Base-by-base conservation (phyloP, 2,797 vertebrate species). In the Meda fulgida region DNA sequence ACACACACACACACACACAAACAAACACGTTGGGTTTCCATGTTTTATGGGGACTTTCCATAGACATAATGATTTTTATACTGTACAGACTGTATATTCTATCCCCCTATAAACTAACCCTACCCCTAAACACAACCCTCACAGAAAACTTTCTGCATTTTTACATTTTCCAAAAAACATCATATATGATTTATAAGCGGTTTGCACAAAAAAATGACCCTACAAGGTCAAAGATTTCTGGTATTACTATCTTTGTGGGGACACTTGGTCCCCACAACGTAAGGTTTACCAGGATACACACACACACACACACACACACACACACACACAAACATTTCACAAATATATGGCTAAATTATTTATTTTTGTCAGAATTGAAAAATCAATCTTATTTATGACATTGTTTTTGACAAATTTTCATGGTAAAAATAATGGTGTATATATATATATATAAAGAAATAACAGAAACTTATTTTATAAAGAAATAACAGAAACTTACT, bases 301-400 rank as follows among this genome's bases (percentile, higher is more conserved):
- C 78, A 79, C 46, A 34, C 51, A n/a, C 46, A 18, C 69, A 77
- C 16, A n/a, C 38, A n/a, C n/a, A 58, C 51, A 53, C 79, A 63
- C 78, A 79, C 46, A 34, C 51, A n/a, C 46, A 18, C 69, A 77
- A 16, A n/a, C 38, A 66, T 48, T 60, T 55, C 26, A 73, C 46
- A 34, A 60, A 63, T 16, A 43, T 31, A 29, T 65, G 8, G 43
- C 26, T 31, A 72, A 72, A n/a, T 38, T 13, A 75, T 75, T 29
- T 18, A 0, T 82, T 31, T 36, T 55, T 34, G 26, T 71, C n/a
- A n/a, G 1, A 48, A 60, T 48, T 36, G 46, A 48, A 16, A 48
- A 48, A 48, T 5, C 14, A 1, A 5, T 48, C 1, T 48, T 48
- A 48, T 48, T 48, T 69, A 19, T 55, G 65, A 23, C 31, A 58